phyloP scores from a whole-genome alignment of 2,888 invertebrate species.

The Lithophane leautieri region DNA sequence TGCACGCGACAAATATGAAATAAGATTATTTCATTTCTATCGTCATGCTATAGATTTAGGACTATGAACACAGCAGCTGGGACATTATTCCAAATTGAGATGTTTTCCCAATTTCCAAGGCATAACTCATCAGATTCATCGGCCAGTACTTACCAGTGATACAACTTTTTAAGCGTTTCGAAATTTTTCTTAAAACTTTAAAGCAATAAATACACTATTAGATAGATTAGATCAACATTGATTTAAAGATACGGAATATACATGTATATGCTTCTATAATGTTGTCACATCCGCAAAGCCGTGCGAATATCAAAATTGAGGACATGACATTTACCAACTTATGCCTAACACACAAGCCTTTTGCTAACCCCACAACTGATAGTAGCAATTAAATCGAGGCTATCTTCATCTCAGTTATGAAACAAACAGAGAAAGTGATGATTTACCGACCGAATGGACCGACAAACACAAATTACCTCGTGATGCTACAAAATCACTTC shows the following conservation, averaged over 20 bases:
- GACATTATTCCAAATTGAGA: too few relatives aligned
- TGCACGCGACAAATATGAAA: not conserved
- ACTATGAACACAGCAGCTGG: not conserved
- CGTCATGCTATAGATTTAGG: not conserved
- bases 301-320: constrained; percentile 21
- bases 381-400: constrained; percentile 69
- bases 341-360: constrained; percentile 1
- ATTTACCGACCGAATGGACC: constrained; percentile 73
- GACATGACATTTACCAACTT: constrained; percentile 34
- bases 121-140: not conserved
- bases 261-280: not conserved
- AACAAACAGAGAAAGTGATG: constrained; percentile 79
- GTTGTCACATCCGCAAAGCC: constrained; percentile 24
- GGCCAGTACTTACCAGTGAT: not conserved
- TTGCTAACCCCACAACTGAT: constrained; percentile 65
- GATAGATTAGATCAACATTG: not conserved
- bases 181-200: not conserved
- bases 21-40: not conserved
- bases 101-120: not conserved
- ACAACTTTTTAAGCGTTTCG: not conserved
- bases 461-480: constrained; percentile 68
- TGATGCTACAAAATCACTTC: constrained; percentile 73
- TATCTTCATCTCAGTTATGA: constrained; percentile 70
- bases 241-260: not conserved
- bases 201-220: not conserved